Conservation (phyloP, 2,888 invertebrate genomes). For the Dryobota labecula region DNA sequence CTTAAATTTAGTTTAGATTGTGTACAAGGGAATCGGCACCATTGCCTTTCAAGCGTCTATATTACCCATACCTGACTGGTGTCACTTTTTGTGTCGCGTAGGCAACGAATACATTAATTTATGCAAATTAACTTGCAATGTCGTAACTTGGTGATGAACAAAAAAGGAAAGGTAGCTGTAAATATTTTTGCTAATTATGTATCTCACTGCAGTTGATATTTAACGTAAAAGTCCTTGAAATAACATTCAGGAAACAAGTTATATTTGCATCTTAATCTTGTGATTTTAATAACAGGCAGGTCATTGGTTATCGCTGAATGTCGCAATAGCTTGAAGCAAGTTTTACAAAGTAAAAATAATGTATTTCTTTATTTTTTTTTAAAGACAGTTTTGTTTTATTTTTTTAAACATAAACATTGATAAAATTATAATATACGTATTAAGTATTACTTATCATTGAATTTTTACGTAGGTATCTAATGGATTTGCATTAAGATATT, state of each 20-base stretch:
- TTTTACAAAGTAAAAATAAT: slow-evolving; percentile 29
- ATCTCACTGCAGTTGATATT: slow-evolving; percentile 20
- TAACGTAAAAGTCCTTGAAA: slow-evolving; percentile 27
- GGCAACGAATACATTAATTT: slow-evolving; percentile 6
- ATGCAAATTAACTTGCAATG: slow-evolving; percentile 19
- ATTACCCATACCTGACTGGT: too few relatives aligned
- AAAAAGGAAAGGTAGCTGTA: slow-evolving; percentile 10
- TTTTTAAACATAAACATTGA: not conserved
- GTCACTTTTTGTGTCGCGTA: slow-evolving; percentile 1
- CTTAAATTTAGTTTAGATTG: too few relatives aligned
- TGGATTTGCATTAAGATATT: not conserved
- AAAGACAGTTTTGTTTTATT: slow-evolving; percentile 6
- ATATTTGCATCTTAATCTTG: slow-evolving; percentile 24
- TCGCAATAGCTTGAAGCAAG: slow-evolving; percentile 1
- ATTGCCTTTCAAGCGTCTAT: too few relatives aligned
- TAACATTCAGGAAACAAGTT: slow-evolving; percentile 42
- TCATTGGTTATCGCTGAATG: slow-evolving; percentile 37
- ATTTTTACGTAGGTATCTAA: not conserved
- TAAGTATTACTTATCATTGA: not conserved
- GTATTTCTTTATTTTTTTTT: not conserved
- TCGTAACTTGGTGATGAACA: not conserved
- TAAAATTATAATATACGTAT: not conserved
- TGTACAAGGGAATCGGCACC: too few relatives aligned
- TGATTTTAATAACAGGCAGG: slow-evolving; percentile 25
- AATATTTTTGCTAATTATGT: slow-evolving; percentile 15